Conservation (phyloP, 2,113 vertebrate species). For the Cinclus mexicanus region DNA sequence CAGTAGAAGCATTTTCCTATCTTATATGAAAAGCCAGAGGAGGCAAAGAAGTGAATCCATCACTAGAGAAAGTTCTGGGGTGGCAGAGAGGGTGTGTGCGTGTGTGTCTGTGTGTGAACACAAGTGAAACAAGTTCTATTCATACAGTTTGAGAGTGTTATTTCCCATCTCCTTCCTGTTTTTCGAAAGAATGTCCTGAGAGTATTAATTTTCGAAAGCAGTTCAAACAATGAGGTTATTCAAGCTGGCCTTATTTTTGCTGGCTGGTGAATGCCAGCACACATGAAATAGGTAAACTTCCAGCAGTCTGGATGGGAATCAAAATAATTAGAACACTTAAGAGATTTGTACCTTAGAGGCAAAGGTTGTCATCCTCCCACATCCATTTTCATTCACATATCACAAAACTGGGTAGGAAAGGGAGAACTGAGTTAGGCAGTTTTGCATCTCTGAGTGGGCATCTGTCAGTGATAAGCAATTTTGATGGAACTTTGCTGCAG, state of each 20-base stretch:
- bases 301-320: constrained; percentile 9
- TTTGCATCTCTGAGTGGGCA: constrained; percentile 43
- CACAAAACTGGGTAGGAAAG: neutral
- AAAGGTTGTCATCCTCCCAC: neutral
- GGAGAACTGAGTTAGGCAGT: neutral
- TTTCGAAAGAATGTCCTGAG: neutral
- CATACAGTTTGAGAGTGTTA: neutral
- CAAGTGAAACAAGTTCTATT: neutral
- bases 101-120: neutral
- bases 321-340: constrained; percentile 33
- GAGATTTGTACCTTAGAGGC: constrained; percentile 2
- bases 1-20: neutral
- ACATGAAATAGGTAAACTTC: neutral
- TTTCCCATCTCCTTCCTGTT: constrained; percentile 31
- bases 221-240: constrained; percentile 28
- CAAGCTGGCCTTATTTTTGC: constrained; percentile 38
- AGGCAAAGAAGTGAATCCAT: neutral
- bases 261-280: neutral
- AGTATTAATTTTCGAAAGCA: constrained; percentile 25
- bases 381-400: neutral
- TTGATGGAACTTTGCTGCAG: constrained; percentile 40
- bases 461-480: constrained; percentile 52
- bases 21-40: neutral
- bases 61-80: neutral
- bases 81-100: rapidly evolving